Evolutionary conservation across 2,797 vertebrate genomes (phyloP), one percentile per base, ranked within the genome.

Genomic region (Acipenser transmontanus): DNA sequence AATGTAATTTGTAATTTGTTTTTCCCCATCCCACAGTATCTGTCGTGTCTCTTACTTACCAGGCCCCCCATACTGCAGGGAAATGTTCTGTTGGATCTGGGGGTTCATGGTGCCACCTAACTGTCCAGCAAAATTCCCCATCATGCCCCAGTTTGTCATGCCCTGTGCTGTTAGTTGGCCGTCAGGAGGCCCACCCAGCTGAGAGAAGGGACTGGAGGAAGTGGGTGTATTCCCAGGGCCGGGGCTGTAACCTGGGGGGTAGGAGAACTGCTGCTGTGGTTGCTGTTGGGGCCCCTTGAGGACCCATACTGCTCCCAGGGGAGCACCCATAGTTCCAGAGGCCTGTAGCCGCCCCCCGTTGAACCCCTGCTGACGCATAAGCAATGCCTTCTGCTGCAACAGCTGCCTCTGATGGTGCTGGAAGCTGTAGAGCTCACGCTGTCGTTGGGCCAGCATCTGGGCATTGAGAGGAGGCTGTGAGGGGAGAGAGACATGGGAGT

Each of bases 391-490:
- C 65, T 98, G 96, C 87, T 98, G 96, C 76, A 97, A 90, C 54
- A 97, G 90, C 81, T 97, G 95, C 70, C 92, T 83, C 82, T 97
- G 95, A 47, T 94, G 93, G 79, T 97, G 95, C 80, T 98, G 93
- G 59, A 95, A 93, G 86, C 93, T 98, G 79, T 94, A 96, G 66
- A 97, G 84, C 62, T 98, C 96, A 5, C 95, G 85, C 68, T 98
- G 95, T 47, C 96, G 91, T 79, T 98, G 96, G 0, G 96, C 96
- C 80, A 98, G 70, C 96, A 98, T 98, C 77, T 97, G 94, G 49
- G 96, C 95, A 0, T 98, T 98, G 66, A 98, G 83, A 0, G 94
- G 95, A 14, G 95, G 92, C 94, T 98, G 88, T 6, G 59, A 68
- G 10, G 72, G n/a, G 8, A 8, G 51, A 49, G 10, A 52, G 57